A percentile compares a stretch with the other conserved stretches of the same genome.
phyloP scores from a whole-genome alignment of 2,113 vertebrate genomes.

The Illadopsis cleaveri region DNA sequence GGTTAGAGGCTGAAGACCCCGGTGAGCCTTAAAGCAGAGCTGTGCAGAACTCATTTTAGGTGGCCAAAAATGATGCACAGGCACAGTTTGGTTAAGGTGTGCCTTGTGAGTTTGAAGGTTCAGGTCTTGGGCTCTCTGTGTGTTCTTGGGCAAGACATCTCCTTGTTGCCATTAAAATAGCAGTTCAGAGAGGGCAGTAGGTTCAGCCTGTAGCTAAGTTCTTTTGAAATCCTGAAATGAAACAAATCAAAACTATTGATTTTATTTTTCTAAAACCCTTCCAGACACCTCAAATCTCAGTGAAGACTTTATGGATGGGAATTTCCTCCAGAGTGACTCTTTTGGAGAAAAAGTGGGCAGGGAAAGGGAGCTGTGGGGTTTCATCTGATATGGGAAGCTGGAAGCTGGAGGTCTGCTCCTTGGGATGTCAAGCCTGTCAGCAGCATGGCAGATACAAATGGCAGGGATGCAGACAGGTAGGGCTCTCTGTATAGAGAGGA shows the following conservation, averaged over 20 bases:
- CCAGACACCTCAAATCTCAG: not conserved
- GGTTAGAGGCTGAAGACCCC: not conserved
- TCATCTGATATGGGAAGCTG: not conserved
- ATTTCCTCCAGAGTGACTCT: not conserved
- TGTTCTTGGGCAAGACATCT: not conserved
- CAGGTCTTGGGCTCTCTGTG: not conserved
- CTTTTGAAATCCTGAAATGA: not conserved
- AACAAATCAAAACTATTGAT: not conserved
- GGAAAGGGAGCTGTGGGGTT: not conserved
- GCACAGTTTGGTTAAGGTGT: not conserved
- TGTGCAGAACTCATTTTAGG: not conserved
- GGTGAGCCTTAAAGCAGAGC: not conserved
- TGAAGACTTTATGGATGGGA: not conserved
- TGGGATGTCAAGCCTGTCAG: not conserved
- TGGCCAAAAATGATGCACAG: not conserved
- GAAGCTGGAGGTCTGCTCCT: not conserved
- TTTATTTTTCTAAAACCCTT: not conserved
- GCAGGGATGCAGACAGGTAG: not conserved
- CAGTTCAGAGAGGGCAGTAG: not conserved
- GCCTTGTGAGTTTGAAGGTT: not conserved
- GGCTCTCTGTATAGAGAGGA: not conserved
- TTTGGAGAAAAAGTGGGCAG: not conserved
- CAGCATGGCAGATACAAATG: not conserved
- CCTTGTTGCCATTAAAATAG: not conserved
- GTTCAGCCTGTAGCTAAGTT: not conserved